Evolutionary conservation across 2,797 vertebrate species (phyloP).

Genomic region (Apodemus agrarius): DNA sequence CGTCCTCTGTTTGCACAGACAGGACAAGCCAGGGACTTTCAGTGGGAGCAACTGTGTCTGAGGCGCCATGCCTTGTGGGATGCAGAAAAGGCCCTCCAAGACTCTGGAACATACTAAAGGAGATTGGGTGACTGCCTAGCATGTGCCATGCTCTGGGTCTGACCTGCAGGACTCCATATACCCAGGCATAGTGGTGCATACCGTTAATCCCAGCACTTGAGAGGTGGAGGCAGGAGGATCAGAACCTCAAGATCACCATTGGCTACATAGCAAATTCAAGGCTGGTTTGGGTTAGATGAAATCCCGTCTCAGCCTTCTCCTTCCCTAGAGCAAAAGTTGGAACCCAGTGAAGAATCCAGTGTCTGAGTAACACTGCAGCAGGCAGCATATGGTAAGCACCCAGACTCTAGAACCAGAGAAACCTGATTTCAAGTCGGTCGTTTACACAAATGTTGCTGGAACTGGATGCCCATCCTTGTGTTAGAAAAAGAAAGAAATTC

Average conservation of each 20-base stretch:
- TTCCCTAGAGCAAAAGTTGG: neutral
- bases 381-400: neutral
- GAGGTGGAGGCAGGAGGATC: neutral
- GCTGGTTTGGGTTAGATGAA: neutral
- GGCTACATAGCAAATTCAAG: neutral
- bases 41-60: neutral
- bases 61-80: no score
- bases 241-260: neutral
- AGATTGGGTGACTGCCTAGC: neutral
- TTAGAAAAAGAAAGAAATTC: neutral
- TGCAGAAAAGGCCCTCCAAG: neutral
- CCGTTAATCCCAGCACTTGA: neutral
- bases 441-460: neutral
- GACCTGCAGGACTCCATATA: neutral
- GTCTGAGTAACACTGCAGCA: neutral
- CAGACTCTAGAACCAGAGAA: conserved; percentile 4
- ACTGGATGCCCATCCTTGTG: neutral
- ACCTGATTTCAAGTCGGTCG: neutral
- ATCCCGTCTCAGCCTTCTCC: neutral
- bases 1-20: neutral
- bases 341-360: neutral
- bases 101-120: neutral
- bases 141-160: neutral
- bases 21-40: neutral
- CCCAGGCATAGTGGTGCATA: neutral